These are phyloP conservation scores for Catalaphyllia jardinei DNA, from an alignment of 64 coral and sea anemone species.

Conservation along the genomic window DNA sequence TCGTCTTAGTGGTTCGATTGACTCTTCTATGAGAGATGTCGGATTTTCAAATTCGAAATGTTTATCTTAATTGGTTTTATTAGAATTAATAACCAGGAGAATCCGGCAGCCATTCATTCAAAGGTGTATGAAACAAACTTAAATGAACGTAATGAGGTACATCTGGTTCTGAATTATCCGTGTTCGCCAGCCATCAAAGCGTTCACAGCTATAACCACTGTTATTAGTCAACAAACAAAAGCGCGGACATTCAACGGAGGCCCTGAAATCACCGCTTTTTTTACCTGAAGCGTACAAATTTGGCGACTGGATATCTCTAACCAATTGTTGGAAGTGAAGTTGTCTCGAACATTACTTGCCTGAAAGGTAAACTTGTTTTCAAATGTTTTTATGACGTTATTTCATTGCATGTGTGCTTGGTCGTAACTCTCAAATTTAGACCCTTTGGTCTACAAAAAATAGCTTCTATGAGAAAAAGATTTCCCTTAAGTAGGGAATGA, in stretches of 20 bases:
- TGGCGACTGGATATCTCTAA: not conserved
- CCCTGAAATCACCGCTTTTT: too few relatives aligned
- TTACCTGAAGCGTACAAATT: not conserved
- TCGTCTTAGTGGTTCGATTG: not conserved
- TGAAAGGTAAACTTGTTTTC: not conserved
- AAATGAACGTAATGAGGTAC: not conserved
- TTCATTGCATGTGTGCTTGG: too few relatives aligned
- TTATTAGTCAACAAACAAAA: not conserved
- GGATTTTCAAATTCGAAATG: not conserved
- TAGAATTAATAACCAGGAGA: not conserved
- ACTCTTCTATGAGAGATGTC: not conserved
- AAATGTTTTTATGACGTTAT: not conserved
- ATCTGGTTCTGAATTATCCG: not conserved
- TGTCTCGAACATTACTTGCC: not conserved
- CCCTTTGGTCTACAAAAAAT: too few relatives aligned
- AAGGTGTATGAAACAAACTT: not conserved
- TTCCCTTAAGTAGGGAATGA: too few relatives aligned
- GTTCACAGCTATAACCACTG: not conserved
- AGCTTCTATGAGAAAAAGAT: too few relatives aligned
- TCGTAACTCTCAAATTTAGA: too few relatives aligned
- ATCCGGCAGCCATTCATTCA: not conserved
- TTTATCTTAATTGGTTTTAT: not conserved
- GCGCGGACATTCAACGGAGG: too few relatives aligned
- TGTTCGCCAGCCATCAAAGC: not conserved
- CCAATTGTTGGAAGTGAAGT: not conserved